Evolutionary conservation across 92 coral and sea anemone genomes (phyloP).

Genomic region (Epizoanthus illoricatus): DNA sequence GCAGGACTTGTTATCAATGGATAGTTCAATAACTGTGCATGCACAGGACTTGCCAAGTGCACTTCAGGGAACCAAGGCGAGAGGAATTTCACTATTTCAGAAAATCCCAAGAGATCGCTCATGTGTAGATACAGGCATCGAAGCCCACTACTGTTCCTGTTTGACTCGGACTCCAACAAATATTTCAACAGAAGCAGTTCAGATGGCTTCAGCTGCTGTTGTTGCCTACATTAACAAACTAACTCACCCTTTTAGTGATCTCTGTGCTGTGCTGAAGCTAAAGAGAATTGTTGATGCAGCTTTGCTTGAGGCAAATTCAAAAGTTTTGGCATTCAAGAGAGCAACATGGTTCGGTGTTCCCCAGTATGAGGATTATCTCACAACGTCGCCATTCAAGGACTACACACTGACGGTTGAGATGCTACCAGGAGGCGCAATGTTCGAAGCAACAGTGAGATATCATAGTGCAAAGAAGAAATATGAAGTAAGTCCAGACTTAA

Average conservation of each 20-base stretch:
- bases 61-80: neutral
- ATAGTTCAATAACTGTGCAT: neutral
- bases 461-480: neutral
- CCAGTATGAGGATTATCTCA: conserved; percentile 3
- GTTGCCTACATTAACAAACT: conserved; percentile 6
- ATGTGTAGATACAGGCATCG: conserved; percentile 13
- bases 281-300: conserved; percentile 15
- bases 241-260: conserved; percentile 11
- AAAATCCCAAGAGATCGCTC: conserved; percentile 19
- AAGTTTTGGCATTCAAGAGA: conserved; percentile 17
- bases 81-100: conserved; percentile 29
- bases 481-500: conserved; percentile 25
- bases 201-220: conserved; percentile 8
- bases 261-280: conserved; percentile 8
- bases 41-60: conserved; percentile 24
- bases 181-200: neutral
- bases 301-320: neutral
- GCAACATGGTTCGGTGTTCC: conserved; percentile 22
- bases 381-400: conserved; percentile 20
- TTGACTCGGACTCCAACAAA: conserved; percentile 21
- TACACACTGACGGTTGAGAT: conserved; percentile 18
- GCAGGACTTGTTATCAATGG: conserved; percentile 5
- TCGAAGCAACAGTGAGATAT: conserved; percentile 30
- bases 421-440: conserved; percentile 14
- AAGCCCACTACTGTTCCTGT: conserved; percentile 25